Evolutionary conservation across 1,140 invertebrate species (phyloP).

Genomic region (Papilio glaucus): DNA sequence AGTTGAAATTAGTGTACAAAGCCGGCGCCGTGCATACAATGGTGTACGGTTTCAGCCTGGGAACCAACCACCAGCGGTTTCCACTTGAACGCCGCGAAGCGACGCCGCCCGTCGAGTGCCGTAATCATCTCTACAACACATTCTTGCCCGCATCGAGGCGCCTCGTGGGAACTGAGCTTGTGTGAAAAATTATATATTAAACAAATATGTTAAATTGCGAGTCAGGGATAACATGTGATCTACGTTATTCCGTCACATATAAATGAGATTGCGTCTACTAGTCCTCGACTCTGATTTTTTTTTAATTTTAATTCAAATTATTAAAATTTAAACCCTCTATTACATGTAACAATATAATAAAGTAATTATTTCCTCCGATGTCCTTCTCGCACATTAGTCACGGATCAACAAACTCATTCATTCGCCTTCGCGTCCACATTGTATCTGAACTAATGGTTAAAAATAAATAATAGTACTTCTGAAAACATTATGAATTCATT

Average conservation of each 20-base stretch:
- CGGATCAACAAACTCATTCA: background rate
- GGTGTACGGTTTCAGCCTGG: constrained; percentile 70
- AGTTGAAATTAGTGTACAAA: constrained; percentile 29
- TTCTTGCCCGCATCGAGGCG: constrained; percentile 46
- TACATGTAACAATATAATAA: too few species aligned
- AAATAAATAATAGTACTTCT: background rate
- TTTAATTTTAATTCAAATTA: background rate
- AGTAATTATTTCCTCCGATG: background rate
- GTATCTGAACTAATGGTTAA: background rate
- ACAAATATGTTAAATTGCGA: too few species aligned
- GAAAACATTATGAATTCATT: background rate
- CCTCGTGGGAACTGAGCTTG: constrained; percentile 13
- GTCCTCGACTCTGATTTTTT: too few species aligned
- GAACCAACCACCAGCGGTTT: constrained; percentile 62
- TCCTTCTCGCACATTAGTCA: background rate
- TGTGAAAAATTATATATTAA: constrained; percentile 27
- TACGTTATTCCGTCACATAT: too few species aligned
- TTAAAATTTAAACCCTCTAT: background rate
- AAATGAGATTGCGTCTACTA: too few species aligned
- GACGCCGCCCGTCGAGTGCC: constrained; percentile 49
- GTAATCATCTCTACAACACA: constrained; percentile 53
- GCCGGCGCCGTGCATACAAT: constrained; percentile 42
- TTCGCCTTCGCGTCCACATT: background rate
- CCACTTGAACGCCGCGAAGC: constrained; percentile 55
- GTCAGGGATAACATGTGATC: too few species aligned